phyloP scores from a whole-genome alignment of 2,797 vertebrate genomes.

The Anabas testudineus region DNA sequence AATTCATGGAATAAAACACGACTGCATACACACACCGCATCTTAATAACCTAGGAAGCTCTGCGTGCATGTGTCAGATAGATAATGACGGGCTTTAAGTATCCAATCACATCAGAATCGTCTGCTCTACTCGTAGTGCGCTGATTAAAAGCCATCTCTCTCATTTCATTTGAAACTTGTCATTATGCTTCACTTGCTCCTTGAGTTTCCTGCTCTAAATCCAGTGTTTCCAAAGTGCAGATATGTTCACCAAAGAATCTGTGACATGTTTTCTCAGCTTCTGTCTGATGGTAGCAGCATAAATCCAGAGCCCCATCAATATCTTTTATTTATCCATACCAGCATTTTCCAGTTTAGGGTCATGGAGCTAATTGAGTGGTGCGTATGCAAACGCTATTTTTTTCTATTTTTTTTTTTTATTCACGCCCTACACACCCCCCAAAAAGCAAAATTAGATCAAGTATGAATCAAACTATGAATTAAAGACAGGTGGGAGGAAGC shows the following conservation, averaged over 20 bases:
- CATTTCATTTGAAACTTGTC: not conserved
- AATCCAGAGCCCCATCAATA: no score
- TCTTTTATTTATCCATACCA: not conserved
- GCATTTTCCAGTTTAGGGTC: no score
- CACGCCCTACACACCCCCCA: no score
- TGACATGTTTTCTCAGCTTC: not conserved
- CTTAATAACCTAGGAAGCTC: not conserved
- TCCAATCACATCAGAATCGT: not conserved
- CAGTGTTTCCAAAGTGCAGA: not conserved
- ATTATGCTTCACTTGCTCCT: not conserved
- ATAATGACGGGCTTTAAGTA: not conserved
- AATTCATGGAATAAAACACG: conserved; percentile 8
- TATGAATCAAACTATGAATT: no score
- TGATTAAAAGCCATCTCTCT: not conserved
- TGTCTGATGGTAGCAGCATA: not conserved
- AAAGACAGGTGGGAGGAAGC: no score
- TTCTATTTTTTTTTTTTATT: no score
- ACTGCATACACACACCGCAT: not conserved
- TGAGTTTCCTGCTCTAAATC: no score
- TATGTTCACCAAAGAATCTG: not conserved
- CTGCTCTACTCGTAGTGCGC: not conserved
- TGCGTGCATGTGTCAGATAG: conserved; percentile 17
- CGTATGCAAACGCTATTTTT: no score
- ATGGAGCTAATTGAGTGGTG: no score
- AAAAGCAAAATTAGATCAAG: no score